phyloP scores from a whole-genome alignment of 2,888 invertebrate genomes.

The Cloeon dipterum region DNA sequence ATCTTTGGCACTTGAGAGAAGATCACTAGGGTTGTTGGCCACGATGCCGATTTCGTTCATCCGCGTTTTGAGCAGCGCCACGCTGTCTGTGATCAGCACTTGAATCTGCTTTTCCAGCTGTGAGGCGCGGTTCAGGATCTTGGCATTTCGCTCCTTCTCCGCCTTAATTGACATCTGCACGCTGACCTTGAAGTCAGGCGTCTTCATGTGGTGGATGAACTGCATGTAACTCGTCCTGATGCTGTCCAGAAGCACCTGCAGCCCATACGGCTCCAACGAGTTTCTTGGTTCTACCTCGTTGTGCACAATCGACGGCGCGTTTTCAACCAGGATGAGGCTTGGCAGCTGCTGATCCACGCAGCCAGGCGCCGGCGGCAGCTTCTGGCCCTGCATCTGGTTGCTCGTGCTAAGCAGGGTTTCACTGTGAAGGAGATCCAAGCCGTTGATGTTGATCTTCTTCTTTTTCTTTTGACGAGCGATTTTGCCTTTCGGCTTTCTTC shows the following conservation, averaged over 20 bases:
- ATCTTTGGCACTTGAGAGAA: conserved; percentile 69
- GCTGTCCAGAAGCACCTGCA: conserved; percentile 69
- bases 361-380: conserved; percentile 69
- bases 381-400: conserved; percentile 44
- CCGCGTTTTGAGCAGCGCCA: conserved; percentile 62
- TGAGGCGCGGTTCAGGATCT: conserved; percentile 60
- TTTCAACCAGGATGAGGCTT: conserved; percentile 39
- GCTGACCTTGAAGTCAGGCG: conserved; percentile 44
- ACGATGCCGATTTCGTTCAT: conserved; percentile 83
- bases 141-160: conserved; percentile 66
- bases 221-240: conserved; percentile 68
- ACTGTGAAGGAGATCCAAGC: conserved; percentile 68
- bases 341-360: conserved; percentile 80
- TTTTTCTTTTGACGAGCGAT: conserved; percentile 35
- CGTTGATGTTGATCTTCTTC: conserved; percentile 54
- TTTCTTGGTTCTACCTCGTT: conserved; percentile 63
- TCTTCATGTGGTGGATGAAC: conserved; percentile 64
- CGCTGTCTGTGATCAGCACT: conserved; percentile 77
- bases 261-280: conserved; percentile 56
- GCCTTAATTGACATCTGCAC: conserved; percentile 54
- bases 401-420: conserved; percentile 74
- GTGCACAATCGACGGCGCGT: conserved; percentile 30
- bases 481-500: conserved; percentile 27
- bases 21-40: conserved; percentile 62
- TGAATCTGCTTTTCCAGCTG: conserved; percentile 85